Conservation (phyloP, 2,113 vertebrate genomes). For the Lasiurus cinereus region DNA sequence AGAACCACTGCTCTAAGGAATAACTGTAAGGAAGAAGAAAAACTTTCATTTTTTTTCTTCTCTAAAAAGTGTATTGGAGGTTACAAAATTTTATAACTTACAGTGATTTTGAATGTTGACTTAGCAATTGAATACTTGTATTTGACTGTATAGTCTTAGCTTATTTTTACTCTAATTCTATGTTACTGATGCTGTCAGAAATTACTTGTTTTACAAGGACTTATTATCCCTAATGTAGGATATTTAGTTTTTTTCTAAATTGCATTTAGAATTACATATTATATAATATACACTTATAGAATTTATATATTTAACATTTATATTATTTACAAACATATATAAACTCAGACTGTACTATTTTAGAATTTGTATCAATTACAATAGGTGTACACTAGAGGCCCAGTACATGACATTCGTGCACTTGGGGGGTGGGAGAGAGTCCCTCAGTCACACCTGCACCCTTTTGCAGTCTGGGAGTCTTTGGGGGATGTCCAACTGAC, state of each 20-base stretch:
- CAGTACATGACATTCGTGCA: too few relatives aligned
- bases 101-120: background rate
- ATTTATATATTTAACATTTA: background rate
- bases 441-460: too few relatives aligned
- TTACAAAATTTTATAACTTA: background rate
- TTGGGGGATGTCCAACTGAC: too few relatives aligned
- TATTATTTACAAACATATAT: background rate
- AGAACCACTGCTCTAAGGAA: background rate
- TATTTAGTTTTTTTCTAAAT: slow-evolving; percentile 19
- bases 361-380: slow-evolving; percentile 12
- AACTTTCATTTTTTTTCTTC: background rate
- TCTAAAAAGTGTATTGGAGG: background rate
- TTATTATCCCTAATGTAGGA: background rate
- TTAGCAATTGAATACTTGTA: background rate
- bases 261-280: background rate
- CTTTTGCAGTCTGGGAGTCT: too few relatives aligned
- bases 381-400: background rate
- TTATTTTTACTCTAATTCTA: slow-evolving; percentile 12
- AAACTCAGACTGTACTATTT: background rate
- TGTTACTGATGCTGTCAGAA: background rate
- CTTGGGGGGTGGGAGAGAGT: too few relatives aligned
- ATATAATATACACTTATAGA: background rate
- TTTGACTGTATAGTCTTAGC: background rate
- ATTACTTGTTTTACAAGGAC: background rate
- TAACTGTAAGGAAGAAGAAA: background rate